These are phyloP conservation scores for Hypanus sabinus DNA, from an alignment of 2,113 vertebrate genomes.

Conservation along the genomic window DNA sequence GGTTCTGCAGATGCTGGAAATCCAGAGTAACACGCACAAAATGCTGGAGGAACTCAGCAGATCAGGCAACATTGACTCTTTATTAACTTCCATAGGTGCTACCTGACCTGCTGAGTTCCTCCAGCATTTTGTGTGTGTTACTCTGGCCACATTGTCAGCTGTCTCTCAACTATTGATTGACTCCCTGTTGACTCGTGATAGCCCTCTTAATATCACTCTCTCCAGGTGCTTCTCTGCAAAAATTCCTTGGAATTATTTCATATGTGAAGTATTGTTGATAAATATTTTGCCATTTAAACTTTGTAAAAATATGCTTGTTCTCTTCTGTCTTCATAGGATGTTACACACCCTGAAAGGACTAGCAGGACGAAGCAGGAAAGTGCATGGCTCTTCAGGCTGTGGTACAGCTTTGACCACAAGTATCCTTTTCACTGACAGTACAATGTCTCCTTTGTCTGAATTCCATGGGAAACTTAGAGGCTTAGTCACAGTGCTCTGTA, in stretches of 20 bases:
- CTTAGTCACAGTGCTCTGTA: background rate
- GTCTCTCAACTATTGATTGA: no score
- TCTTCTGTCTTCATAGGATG: background rate
- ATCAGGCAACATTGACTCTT: no score
- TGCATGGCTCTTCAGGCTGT: constrained; percentile 91
- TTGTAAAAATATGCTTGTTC: background rate
- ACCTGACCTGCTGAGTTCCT: no score
- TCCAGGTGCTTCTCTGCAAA: background rate
- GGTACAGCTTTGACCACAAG: constrained; percentile 98
- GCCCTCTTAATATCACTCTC: background rate
- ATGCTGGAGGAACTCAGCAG: no score
- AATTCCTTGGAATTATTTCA: background rate
- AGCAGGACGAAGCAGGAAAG: constrained; percentile 94
- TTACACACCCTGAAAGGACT: constrained; percentile 49
- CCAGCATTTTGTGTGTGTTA: no score
- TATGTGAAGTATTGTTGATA: background rate
- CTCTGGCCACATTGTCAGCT: no score
- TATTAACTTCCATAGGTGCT: no score
- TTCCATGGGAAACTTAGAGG: background rate
- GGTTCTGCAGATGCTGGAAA: no score
- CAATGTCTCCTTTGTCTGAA: constrained; percentile 19
- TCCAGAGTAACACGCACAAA: no score
- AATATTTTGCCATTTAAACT: background rate
- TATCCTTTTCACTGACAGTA: constrained; percentile 70
- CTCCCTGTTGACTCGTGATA: background rate